phyloP scores from a whole-genome alignment of 2,888 invertebrate species.

The Himalopsyche tibetana region DNA sequence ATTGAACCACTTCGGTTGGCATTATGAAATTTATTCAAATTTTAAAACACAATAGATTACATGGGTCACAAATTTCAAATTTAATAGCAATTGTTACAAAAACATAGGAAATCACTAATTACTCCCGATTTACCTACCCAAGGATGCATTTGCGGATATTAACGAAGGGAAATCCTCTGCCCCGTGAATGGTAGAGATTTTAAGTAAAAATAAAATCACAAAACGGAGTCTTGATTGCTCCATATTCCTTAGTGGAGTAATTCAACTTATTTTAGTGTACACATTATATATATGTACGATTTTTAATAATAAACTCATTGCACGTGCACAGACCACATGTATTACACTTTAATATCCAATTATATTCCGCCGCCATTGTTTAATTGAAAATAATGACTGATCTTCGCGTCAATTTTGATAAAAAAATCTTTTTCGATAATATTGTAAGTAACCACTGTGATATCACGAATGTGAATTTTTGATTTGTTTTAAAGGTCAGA shows the following conservation, averaged over 20 bases:
- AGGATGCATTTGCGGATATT: slow-evolving; percentile 84
- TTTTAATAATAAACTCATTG: slow-evolving; percentile 9
- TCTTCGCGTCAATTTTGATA: neutral
- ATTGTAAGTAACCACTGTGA: neutral
- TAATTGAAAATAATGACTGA: neutral
- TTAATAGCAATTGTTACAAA: neutral
- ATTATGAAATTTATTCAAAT: neutral
- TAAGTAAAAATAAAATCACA: neutral
- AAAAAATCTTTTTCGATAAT: neutral
- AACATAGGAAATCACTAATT: neutral
- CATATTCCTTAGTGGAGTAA: neutral
- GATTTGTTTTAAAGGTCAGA: slow-evolving; percentile 9
- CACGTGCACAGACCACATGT: slow-evolving; percentile 16
- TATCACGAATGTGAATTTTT: neutral
- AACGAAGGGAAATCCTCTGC: slow-evolving; percentile 83
- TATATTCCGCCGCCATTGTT: slow-evolving; percentile 12
- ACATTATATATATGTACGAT: neutral
- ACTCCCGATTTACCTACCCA: slow-evolving; percentile 75
- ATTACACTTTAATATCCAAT: slow-evolving; percentile 32
- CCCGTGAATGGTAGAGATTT: neutral
- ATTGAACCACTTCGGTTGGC: neutral
- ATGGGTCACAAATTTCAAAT: neutral
- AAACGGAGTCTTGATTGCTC: neutral
- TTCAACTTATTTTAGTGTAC: neutral
- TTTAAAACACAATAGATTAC: neutral